A percentile compares a stretch with the other conserved stretches of the same genome.
Conservation (phyloP, 2,113 vertebrate species). For the Misgurnus anguillicaudatus region DNA sequence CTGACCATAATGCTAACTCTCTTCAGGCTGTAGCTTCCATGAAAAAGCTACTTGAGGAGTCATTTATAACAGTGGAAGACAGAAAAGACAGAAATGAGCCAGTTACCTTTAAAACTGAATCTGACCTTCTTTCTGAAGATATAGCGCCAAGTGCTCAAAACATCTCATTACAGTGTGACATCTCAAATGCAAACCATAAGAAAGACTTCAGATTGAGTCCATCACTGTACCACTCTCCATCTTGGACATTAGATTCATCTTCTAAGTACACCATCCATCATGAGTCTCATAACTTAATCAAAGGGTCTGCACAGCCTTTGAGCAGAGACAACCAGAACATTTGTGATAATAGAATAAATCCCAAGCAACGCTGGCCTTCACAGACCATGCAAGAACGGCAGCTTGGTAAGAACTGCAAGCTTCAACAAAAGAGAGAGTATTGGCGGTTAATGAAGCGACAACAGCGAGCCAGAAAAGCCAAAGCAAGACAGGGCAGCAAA, state of each 20-base stretch:
- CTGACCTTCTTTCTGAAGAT: slow-evolving; percentile 37
- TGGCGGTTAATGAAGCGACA: slow-evolving; percentile 79
- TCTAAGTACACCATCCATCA: slow-evolving; percentile 17
- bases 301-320: not conserved
- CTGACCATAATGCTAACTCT: slow-evolving; percentile 72
- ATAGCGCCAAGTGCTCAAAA: slow-evolving; percentile 40
- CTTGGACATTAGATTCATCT: not conserved
- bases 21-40: slow-evolving; percentile 76
- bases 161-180: slow-evolving; percentile 35
- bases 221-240: too few species aligned
- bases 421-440: slow-evolving; percentile 76
- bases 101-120: slow-evolving; percentile 33
- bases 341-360: slow-evolving; percentile 16
- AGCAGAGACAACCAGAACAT: slow-evolving; percentile 49
- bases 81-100: slow-evolving; percentile 52
- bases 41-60: slow-evolving; percentile 78
- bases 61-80: slow-evolving; percentile 67
- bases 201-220: slow-evolving; percentile 54
- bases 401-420: slow-evolving; percentile 50
- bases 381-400: slow-evolving; percentile 40
- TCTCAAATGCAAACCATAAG: slow-evolving; percentile 47
- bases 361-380: slow-evolving; percentile 45
- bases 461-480: slow-evolving; percentile 70
- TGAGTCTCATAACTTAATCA: not conserved
- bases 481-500: slow-evolving; percentile 46